These are phyloP conservation scores for Solea solea DNA, from an alignment of 2,113 vertebrate genomes.

Conservation along the genomic window DNA sequence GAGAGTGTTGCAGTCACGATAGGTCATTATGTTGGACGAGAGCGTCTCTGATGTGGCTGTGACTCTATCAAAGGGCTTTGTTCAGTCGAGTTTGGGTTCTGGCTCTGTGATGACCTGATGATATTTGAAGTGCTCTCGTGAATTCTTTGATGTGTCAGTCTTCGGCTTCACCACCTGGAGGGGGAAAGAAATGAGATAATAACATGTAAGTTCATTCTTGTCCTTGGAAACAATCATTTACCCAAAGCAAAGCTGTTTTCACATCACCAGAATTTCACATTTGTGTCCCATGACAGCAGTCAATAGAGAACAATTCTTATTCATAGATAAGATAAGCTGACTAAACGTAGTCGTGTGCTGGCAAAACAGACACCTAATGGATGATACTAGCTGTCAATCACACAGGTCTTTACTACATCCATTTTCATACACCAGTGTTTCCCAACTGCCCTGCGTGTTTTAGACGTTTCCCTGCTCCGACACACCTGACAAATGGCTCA, in stretches of 20 bases:
- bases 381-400: too few relatives aligned
- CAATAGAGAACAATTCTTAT: too few relatives aligned
- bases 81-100: background rate
- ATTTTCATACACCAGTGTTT: too few relatives aligned
- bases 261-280: background rate
- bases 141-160: background rate
- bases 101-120: background rate
- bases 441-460: too few relatives aligned
- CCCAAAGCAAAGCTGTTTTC: too few relatives aligned
- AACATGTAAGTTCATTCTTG: background rate
- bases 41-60: background rate
- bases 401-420: too few relatives aligned
- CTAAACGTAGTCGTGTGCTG: background rate
- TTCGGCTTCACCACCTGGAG: conserved; percentile 10
- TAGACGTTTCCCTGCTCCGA: too few relatives aligned
- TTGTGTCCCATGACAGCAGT: background rate
- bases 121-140: background rate
- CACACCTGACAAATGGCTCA: too few relatives aligned
- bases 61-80: too few relatives aligned
- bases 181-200: background rate
- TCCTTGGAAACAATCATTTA: background rate
- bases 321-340: background rate
- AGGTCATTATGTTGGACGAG: conserved; percentile 5
- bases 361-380: too few relatives aligned
- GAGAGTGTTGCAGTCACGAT: background rate